These are phyloP conservation scores for Leptinotarsa lineolata DNA, from an alignment of 1,140 invertebrate genomes.

Conservation along the genomic window DNA sequence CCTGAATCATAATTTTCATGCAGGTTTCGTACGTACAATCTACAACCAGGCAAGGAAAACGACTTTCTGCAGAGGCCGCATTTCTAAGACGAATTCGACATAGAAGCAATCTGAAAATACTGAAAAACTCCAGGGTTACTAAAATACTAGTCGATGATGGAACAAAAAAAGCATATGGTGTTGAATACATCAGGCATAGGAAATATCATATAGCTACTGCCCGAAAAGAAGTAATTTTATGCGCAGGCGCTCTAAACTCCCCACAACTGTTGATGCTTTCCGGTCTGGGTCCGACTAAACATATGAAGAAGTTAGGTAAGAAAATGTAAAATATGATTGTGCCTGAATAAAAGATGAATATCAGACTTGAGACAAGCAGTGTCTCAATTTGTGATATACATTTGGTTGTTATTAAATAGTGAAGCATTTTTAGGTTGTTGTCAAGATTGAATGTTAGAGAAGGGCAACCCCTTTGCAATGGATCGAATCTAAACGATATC, in stretches of 20 bases:
- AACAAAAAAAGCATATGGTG: constrained; percentile 66
- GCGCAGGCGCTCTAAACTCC: constrained; percentile 81
- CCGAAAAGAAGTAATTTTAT: constrained; percentile 84
- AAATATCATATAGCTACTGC: constrained; percentile 67
- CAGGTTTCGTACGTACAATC: constrained; percentile 83
- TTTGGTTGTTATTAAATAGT: too few relatives aligned
- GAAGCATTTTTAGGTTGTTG: too few relatives aligned
- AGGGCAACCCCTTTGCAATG: too few relatives aligned
- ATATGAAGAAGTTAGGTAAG: constrained; percentile 56
- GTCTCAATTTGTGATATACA: too few relatives aligned
- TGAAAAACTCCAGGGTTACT: constrained; percentile 80
- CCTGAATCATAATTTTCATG: neutral
- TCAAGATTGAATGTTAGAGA: too few relatives aligned
- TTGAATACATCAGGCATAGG: constrained; percentile 64
- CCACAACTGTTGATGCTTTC: constrained; percentile 82
- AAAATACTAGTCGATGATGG: constrained; percentile 77
- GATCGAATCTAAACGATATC: too few relatives aligned
- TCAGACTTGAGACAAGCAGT: too few relatives aligned
- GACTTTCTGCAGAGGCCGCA: constrained; percentile 88
- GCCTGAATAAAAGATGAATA: too few relatives aligned
- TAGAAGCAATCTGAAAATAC: constrained; percentile 83
- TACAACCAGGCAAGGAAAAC: constrained; percentile 73
- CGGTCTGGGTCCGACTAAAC: constrained; percentile 72
- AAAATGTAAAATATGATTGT: too few relatives aligned
- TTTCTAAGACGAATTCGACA: constrained; percentile 81